Percentiles rank a stretch among this genome's conserved stretches.
These are phyloP conservation scores for Bos javanicus DNA, from an alignment of 2,113 vertebrate species.

Conservation along the genomic window DNA sequence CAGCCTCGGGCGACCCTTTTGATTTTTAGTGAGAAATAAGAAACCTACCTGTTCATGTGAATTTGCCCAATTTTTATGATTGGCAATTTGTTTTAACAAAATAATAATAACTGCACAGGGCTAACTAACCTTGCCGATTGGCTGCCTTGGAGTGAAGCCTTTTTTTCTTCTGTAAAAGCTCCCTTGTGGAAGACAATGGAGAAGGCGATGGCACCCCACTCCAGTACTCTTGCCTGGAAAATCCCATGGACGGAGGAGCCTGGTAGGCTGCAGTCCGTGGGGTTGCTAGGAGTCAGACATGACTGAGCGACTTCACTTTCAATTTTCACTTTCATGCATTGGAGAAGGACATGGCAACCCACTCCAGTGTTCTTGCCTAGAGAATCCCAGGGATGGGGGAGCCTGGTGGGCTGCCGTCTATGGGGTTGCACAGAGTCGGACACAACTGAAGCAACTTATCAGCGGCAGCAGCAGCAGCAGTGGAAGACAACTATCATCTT, in stretches of 20 bases:
- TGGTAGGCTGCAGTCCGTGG: no score
- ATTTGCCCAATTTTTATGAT: background rate
- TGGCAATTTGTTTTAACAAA: background rate
- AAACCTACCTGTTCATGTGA: background rate
- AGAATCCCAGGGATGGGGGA: accelerated
- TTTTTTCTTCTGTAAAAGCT: background rate
- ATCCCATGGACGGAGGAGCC: no score
- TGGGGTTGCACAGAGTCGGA: no score
- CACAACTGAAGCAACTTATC: accelerated
- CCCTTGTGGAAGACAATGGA: background rate
- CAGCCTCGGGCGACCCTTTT: background rate
- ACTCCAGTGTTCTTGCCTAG: no score
- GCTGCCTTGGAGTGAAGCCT: background rate
- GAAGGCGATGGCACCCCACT: no score
- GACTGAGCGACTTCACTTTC: no score
- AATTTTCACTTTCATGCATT: no score
- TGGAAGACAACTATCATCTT: background rate
- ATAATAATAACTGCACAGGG: background rate
- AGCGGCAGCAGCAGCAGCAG: no score
- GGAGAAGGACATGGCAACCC: no score
- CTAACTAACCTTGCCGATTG: background rate
- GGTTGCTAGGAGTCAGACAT: accelerated
- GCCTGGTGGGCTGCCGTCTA: no score
- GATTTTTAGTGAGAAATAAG: background rate
- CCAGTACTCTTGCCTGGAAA: no score